phyloP scores from a whole-genome alignment of 1,140 invertebrate species.

The Solen grandis region DNA sequence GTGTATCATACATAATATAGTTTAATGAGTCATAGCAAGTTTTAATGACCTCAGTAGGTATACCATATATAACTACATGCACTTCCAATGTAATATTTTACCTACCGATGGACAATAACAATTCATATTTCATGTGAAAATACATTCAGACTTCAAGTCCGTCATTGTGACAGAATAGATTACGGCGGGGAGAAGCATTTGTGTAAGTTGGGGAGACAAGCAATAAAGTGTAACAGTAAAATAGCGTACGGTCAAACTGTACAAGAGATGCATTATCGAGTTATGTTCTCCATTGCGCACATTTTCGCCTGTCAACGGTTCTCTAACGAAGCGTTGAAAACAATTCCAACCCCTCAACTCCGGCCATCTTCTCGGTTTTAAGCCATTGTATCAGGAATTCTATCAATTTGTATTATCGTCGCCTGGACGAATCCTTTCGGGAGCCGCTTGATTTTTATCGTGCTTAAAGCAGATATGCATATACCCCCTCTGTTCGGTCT shows the following conservation, averaged over 20 bases:
- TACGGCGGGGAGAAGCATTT: neutral
- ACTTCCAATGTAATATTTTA: no score
- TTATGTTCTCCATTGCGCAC: conserved; percentile 29
- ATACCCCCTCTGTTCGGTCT: no score
- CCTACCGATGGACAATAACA: neutral
- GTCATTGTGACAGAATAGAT: neutral
- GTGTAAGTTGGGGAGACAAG: neutral
- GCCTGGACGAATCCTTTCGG: conserved; percentile 13
- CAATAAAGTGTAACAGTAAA: neutral
- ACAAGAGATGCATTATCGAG: conserved; percentile 12
- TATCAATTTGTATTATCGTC: conserved; percentile 40
- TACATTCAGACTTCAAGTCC: neutral
- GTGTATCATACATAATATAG: no score
- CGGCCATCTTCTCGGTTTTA: conserved; percentile 24
- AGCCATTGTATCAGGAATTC: neutral
- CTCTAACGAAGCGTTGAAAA: conserved; percentile 15
- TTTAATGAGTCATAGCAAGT: no score
- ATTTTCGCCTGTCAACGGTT: conserved; percentile 19
- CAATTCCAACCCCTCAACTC: conserved; percentile 16
- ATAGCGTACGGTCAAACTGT: neutral
- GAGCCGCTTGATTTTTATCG: neutral
- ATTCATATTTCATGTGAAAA: neutral
- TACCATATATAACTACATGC: no score
- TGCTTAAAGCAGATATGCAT: neutral
- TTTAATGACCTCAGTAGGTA: no score